Conservation (phyloP, 1,140 invertebrate genomes). For the Aphis craccivora region DNA sequence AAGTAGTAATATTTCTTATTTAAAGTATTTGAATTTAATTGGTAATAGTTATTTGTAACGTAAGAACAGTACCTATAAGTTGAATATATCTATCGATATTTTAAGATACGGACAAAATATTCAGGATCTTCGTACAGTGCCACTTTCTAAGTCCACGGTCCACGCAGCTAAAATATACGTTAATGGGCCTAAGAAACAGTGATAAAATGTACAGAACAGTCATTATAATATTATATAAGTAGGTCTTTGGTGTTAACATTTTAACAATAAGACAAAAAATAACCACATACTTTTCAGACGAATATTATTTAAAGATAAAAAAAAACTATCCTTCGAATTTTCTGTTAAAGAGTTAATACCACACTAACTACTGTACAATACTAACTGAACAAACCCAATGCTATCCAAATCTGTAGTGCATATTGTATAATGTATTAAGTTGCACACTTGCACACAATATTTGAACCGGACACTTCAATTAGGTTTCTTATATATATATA, state of each 20-base stretch:
- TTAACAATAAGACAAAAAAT: not conserved
- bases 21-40: not conserved
- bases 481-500: not conserved
- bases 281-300: not conserved
- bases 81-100: not conserved
- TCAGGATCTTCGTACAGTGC: not conserved
- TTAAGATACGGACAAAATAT: not conserved
- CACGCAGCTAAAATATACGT: too few relatives aligned
- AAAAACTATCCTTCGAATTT: not conserved
- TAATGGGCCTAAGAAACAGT: not conserved
- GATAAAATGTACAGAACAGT: not conserved
- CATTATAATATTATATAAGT: not conserved
- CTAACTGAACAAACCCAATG: not conserved
- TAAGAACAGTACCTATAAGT: not conserved
- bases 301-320: not conserved
- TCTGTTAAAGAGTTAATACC: too few relatives aligned
- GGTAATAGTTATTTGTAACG: not conserved
- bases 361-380: not conserved
- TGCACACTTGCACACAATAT: not conserved
- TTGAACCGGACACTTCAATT: not conserved
- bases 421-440: not conserved
- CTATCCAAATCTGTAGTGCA: not conserved
- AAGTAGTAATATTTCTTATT: not conserved
- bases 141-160: too few relatives aligned
- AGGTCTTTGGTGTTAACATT: not conserved